Conservation (phyloP, 2,888 invertebrate genomes). For the Theretra japonica region DNA sequence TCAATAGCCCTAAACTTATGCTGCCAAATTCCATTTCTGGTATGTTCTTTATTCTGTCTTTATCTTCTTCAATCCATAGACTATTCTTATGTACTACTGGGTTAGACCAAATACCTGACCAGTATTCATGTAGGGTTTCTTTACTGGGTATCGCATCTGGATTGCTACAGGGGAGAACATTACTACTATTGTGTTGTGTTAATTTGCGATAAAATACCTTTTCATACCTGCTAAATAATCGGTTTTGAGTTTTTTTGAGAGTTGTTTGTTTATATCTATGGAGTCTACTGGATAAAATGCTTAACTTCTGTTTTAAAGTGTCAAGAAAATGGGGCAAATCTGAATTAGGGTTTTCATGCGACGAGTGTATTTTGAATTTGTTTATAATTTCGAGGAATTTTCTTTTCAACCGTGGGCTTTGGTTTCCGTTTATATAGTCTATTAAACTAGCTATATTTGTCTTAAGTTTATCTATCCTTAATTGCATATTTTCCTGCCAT, state of each 20-base stretch:
- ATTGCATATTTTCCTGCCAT: neutral
- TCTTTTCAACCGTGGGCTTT: neutral
- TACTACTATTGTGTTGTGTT: conserved; percentile 27
- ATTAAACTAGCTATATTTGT: neutral
- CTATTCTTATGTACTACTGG: neutral
- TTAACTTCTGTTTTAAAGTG: conserved; percentile 33
- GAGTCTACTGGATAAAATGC: conserved; percentile 11
- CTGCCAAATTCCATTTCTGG: neutral
- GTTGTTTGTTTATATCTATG: conserved; percentile 29
- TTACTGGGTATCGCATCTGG: no score
- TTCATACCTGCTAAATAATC: conserved; percentile 30
- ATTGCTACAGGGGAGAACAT: no score
- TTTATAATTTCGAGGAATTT: conserved; percentile 11
- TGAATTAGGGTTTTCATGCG: neutral
- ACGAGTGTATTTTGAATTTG: neutral
- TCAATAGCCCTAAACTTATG: neutral
- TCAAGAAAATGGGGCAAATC: conserved; percentile 20
- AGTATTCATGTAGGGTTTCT: neutral
- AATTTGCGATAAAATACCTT: conserved; percentile 30
- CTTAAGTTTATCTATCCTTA: neutral
- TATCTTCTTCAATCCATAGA: neutral
- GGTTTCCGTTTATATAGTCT: neutral
- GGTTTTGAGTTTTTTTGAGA: conserved; percentile 32
- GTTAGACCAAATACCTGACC: conserved; percentile 4
- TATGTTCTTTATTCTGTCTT: neutral